A percentile compares a stretch with the other conserved stretches of the same genome.
These are phyloP conservation scores for Rhinoptilus africanus DNA, from an alignment of 2,113 vertebrate genomes.

Conservation along the genomic window DNA sequence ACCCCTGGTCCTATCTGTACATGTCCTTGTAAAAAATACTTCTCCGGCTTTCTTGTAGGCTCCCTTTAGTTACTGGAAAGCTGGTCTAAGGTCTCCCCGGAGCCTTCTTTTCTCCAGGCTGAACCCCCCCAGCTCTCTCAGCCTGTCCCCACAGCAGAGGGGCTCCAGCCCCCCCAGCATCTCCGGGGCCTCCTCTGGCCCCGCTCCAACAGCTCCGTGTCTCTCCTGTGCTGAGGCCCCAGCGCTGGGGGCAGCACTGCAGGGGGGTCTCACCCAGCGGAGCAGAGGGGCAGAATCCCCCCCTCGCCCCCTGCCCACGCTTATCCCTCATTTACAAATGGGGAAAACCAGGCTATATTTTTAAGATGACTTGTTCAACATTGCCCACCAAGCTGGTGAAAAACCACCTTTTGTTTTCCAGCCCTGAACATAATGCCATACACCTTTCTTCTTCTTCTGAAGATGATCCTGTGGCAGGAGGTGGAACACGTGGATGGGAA, in stretches of 20 bases:
- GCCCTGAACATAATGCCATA: rapidly evolving
- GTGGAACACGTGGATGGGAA: rapidly evolving
- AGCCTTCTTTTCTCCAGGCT: neutral
- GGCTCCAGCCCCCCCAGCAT: neutral
- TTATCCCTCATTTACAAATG: neutral
- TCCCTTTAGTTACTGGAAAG: neutral
- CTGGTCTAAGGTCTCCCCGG: neutral
- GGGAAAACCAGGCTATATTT: neutral
- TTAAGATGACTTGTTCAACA: neutral
- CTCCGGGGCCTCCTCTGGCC: neutral
- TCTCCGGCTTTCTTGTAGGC: neutral
- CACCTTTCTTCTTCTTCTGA: neutral
- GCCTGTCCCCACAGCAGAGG: neutral
- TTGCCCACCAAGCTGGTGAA: neutral
- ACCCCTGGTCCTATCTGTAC: neutral
- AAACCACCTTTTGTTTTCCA: neutral
- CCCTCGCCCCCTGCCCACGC: neutral
- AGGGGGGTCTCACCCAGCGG: neutral
- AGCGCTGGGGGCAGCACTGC: neutral
- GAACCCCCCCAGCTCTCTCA: neutral
- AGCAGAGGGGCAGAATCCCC: neutral
- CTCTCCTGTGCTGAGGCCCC: neutral
- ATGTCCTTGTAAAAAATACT: neutral
- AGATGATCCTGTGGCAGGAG: rapidly evolving
- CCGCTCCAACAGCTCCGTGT: neutral